phyloP scores from a whole-genome alignment of 2,888 invertebrate species.

The Clusia tigrina region DNA sequence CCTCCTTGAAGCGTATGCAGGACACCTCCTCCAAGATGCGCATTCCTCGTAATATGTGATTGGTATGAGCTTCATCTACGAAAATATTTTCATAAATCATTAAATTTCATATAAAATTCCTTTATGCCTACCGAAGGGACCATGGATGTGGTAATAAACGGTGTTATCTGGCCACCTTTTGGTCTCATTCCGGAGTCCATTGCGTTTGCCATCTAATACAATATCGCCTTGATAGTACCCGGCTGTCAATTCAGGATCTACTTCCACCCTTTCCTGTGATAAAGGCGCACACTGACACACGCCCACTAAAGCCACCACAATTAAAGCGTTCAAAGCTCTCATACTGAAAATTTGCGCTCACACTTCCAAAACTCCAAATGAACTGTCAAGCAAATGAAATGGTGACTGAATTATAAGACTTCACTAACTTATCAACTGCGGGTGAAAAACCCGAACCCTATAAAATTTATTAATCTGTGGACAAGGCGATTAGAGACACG shows the following conservation, averaged over 20 bases:
- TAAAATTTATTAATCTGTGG: background rate
- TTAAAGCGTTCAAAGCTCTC: background rate
- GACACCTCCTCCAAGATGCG: slow-evolving; percentile 75
- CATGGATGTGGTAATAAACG: slow-evolving; percentile 68
- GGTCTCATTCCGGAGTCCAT: slow-evolving; percentile 68
- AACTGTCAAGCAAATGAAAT: no score
- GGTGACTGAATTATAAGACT: no score
- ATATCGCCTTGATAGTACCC: slow-evolving; percentile 80
- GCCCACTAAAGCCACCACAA: slow-evolving; percentile 6
- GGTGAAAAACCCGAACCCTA: no score
- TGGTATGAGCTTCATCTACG: slow-evolving; percentile 66
- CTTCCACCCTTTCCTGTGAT: slow-evolving; percentile 27
- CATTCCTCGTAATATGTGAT: slow-evolving; percentile 74
- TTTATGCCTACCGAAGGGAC: slow-evolving; percentile 35
- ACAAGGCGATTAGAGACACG: no score
- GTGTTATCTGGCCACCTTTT: slow-evolving; percentile 72
- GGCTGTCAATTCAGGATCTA: slow-evolving; percentile 79
- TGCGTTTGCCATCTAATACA: slow-evolving; percentile 68
- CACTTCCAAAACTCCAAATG: background rate
- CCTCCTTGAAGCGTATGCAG: slow-evolving; percentile 75
- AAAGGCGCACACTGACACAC: background rate
- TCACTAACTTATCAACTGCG: no score
- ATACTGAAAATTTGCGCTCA: background rate
- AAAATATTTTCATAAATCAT: background rate
- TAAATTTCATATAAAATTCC: background rate